Evolutionary conservation across 2,888 invertebrate genomes (phyloP).

Genomic region (Chydorus sphaericus): DNA sequence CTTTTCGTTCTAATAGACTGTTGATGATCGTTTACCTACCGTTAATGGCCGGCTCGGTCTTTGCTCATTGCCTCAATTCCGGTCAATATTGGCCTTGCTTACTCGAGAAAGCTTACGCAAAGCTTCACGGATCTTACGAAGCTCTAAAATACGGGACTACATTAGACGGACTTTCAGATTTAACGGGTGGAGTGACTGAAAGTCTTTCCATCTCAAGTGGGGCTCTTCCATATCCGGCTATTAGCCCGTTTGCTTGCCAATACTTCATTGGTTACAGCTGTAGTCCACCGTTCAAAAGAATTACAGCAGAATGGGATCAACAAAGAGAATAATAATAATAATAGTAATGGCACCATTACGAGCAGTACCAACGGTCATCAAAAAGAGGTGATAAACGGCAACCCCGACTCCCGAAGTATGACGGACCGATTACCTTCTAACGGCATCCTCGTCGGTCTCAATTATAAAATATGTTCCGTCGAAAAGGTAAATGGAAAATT

Average conservation of each 20-base stretch:
- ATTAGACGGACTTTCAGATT: constrained; percentile 70
- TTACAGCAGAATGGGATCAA: background rate
- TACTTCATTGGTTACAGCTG: constrained; percentile 69
- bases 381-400: constrained; percentile 11
- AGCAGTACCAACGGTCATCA: constrained; percentile 3
- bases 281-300: constrained; percentile 29
- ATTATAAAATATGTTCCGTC: constrained; percentile 58
- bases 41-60: constrained; percentile 72
- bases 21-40: constrained; percentile 77
- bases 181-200: constrained; percentile 80
- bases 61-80: constrained; percentile 62
- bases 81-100: constrained; percentile 80
- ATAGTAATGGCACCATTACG: background rate
- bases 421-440: constrained; percentile 45
- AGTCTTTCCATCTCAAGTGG: constrained; percentile 42
- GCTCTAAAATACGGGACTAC: constrained; percentile 82
- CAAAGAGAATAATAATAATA: constrained; percentile 11
- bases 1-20: constrained; percentile 38
- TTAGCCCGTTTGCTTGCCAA: constrained; percentile 56
- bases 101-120: constrained; percentile 83
- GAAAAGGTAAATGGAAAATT: constrained; percentile 46
- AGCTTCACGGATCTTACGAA: constrained; percentile 86
- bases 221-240: constrained; percentile 44
- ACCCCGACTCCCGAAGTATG: constrained; percentile 17
- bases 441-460: constrained; percentile 59